Base-by-base conservation (phyloP, 2,888 invertebrate genomes). In the Melieria omissa region DNA sequence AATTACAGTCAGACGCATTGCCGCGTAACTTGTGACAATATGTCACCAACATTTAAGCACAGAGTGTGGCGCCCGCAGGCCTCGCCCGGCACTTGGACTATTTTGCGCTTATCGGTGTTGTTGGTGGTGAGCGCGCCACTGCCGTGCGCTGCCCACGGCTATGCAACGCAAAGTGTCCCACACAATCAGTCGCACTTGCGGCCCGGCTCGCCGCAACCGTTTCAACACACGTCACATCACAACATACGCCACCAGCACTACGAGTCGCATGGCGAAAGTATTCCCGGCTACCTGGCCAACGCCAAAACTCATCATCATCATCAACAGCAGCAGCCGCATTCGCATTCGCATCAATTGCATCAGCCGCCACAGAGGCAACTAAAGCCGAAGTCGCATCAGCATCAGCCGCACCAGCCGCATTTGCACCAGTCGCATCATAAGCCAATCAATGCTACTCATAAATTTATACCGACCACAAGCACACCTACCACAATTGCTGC, bases 391-490 rank as follows among this genome's bases (percentile, higher is more conserved):
- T 29, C 29, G 29, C 29, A 29, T 29, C 29, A 29, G 29, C 29
- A 29, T 29, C 66, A 55, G 12, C 29, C 10, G 29, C 29, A 29
- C 3, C 66, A 55, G 12, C 29, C 10, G 49, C 60, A 70, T 60
- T 70, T 46, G 10, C 71, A 72, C 45, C 70, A 76, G 62, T 69
- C 62, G 29, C 46, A 70, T 12, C 71, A 72, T 45, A 55, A 55
- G 14, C 10, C 6, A 44, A 9, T 45, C 0, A 61, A 55, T 0
- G 12, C 54, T 54, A 16, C 29, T 29, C 29, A 29, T 29, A 29
- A 29, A 29, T 29, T 29, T 12, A 49, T 10, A 49, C 2, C 52
- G 10, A 49, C 64, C 41, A 64, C 12, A 41, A 41, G 12, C 69
- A 62, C 46, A 12, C 14, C 44, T 65, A 71, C 9, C 47, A 58